These are phyloP conservation scores for Procambarus clarkii DNA, from an alignment of 1,140 invertebrate species.

Conservation along the genomic window DNA sequence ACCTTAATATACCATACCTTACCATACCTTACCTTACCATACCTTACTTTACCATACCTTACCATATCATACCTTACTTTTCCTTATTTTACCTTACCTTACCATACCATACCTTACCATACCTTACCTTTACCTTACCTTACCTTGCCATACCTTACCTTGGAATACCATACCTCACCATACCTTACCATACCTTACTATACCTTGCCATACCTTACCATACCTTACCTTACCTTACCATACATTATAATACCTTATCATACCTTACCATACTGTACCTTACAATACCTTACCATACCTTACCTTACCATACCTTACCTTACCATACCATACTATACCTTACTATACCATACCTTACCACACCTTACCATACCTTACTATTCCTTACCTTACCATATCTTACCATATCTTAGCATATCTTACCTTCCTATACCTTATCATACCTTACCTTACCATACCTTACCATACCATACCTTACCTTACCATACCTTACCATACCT, in stretches of 20 bases:
- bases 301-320: not conserved
- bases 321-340: not conserved
- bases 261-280: not conserved
- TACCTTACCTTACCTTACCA: not conserved
- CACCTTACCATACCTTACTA: not conserved
- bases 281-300: not conserved
- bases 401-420: too few relatives aligned
- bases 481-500: too few relatives aligned
- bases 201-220: not conserved
- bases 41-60: conserved; percentile 1
- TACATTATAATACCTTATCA: not conserved
- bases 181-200: not conserved
- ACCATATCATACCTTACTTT: not conserved
- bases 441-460: too few relatives aligned
- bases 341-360: not conserved
- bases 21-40: not conserved
- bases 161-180: too few relatives aligned
- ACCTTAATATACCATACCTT: not conserved
- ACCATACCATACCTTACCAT: not conserved
- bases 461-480: too few relatives aligned
- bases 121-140: not conserved
- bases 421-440: too few relatives aligned
- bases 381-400: too few relatives aligned
- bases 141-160: not conserved
- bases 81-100: not conserved